These are phyloP conservation scores for Meiosimyza decipiens DNA, from an alignment of 2,888 invertebrate species.

Conservation along the genomic window DNA sequence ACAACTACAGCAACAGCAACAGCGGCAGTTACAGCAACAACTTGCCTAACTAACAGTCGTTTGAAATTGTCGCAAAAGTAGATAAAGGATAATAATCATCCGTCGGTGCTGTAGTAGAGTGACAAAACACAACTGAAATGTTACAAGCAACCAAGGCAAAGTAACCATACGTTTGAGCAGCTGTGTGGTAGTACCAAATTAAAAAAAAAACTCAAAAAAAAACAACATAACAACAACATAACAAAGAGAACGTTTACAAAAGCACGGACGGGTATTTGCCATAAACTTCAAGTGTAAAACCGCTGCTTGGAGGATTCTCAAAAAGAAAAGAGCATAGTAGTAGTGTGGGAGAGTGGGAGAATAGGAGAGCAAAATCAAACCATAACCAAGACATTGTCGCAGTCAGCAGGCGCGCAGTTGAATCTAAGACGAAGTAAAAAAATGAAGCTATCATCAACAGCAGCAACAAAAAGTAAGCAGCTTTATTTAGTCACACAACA, in stretches of 20 bases:
- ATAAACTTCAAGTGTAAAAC: conserved; percentile 21
- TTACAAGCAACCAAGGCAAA: no score
- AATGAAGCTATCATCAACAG: not conserved
- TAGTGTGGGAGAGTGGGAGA: no score
- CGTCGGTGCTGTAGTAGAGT: no score
- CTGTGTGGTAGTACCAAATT: no score
- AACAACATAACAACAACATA: not conserved
- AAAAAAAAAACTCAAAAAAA: no score
- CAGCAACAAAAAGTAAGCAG: conserved; percentile 15
- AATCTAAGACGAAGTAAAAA: not conserved
- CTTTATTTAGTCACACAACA: conserved; percentile 18
- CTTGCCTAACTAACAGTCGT: conserved; percentile 29
- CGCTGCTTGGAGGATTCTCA: not conserved
- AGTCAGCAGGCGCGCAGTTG: not conserved
- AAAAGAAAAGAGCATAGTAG: not conserved
- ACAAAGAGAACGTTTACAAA: not conserved
- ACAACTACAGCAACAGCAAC: conserved; percentile 17
- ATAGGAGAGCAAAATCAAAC: not conserved
- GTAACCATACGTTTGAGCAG: no score
- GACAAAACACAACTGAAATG: no score
- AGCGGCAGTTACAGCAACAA: conserved; percentile 8
- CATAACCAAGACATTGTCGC: not conserved
- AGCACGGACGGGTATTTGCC: no score
- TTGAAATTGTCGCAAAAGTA: conserved; percentile 31
- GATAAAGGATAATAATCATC: conserved; percentile 32